Conservation (phyloP, 2,797 vertebrate species). For the Emys orbicularis region DNA sequence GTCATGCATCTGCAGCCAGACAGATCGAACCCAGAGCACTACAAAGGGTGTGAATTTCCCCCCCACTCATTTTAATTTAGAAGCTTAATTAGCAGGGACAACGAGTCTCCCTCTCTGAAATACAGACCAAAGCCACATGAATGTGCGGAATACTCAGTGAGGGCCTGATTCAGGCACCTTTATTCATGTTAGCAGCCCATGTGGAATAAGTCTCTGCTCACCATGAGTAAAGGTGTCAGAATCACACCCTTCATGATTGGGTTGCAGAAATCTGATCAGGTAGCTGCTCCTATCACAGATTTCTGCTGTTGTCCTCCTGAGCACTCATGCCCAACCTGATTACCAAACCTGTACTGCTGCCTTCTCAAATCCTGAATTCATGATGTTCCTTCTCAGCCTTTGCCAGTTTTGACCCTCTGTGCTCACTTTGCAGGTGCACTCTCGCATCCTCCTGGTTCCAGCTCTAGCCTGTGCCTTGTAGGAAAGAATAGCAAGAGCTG, state of each 20-base stretch:
- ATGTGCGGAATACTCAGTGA: not conserved
- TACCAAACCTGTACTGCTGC: not conserved
- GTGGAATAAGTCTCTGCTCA: not conserved
- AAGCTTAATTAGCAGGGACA: not conserved
- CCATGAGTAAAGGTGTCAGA: not conserved
- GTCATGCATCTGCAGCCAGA: not conserved
- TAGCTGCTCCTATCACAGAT: not conserved
- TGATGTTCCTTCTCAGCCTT: constrained; percentile 1
- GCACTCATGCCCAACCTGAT: not conserved
- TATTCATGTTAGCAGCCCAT: not conserved
- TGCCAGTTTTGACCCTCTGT: constrained; percentile 6
- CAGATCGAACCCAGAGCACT: fast-evolving
- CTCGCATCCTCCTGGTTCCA: constrained; percentile 45
- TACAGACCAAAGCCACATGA: fast-evolving
- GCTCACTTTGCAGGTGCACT: constrained; percentile 18
- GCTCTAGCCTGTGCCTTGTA: not conserved
- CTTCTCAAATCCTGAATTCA: not conserved
- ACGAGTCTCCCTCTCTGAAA: not conserved
- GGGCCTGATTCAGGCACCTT: fast-evolving
- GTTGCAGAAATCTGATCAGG: not conserved
- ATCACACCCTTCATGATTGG: not conserved
- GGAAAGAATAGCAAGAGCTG: constrained; percentile 55
- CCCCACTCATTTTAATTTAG: not conserved
- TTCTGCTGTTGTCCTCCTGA: not conserved
- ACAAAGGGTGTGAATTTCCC: not conserved